Percentiles rank a stretch among this genome's conserved stretches.
Evolutionary conservation across 1,140 invertebrate genomes (phyloP).

Genomic region (Leptinotarsa lineolata): DNA sequence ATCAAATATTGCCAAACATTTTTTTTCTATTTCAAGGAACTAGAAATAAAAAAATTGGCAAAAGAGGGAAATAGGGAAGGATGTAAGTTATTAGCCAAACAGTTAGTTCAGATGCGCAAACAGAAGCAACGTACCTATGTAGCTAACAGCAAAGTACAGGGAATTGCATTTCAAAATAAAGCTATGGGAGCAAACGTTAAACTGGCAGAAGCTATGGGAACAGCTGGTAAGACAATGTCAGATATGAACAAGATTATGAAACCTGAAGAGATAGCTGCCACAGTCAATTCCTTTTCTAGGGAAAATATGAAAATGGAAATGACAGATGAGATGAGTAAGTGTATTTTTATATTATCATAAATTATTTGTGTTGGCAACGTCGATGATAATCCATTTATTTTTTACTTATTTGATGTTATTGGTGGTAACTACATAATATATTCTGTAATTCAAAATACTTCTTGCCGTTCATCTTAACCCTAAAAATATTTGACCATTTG

Average conservation of each 20-base stretch:
- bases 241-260: slow-evolving; percentile 88
- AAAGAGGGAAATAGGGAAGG: slow-evolving; percentile 85
- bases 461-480: too few species aligned
- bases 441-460: too few species aligned
- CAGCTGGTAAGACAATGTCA: slow-evolving; percentile 85
- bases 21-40: slow-evolving; percentile 64
- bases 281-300: slow-evolving; percentile 80
- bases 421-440: too few species aligned
- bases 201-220: slow-evolving; percentile 82
- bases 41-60: slow-evolving; percentile 88
- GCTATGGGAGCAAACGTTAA: slow-evolving; percentile 86
- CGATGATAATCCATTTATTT: too few species aligned
- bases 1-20: too few species aligned
- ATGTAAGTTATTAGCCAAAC: slow-evolving; percentile 83
- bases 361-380: too few species aligned
- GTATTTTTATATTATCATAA: not conserved
- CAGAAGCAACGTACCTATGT: slow-evolving; percentile 82
- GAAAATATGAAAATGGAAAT: slow-evolving; percentile 89
- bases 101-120: slow-evolving; percentile 83
- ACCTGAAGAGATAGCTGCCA: slow-evolving; percentile 79
- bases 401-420: too few species aligned
- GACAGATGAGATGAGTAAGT: slow-evolving; percentile 92
- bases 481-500: too few species aligned
- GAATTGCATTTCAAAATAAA: slow-evolving; percentile 83
- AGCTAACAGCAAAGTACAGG: slow-evolving; percentile 73